phyloP scores from a whole-genome alignment of 2,888 invertebrate species.

The Netelia inedita region DNA sequence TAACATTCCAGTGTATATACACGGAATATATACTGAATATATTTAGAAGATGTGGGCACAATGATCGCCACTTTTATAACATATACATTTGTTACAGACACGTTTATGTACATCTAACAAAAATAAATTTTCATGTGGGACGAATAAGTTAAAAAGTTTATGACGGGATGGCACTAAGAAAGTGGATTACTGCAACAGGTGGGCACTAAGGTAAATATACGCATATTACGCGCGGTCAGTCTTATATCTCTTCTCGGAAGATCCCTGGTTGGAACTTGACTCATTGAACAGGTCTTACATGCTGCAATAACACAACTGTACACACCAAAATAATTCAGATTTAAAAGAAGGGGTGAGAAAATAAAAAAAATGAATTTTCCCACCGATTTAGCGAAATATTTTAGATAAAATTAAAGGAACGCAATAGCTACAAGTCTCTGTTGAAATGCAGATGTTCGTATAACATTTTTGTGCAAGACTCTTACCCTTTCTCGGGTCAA shows the following conservation, averaged over 20 bases:
- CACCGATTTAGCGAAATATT: background rate
- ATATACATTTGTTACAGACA: too few relatives aligned
- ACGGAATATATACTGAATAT: too few relatives aligned
- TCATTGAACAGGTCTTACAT: constrained; percentile 54
- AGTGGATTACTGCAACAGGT: constrained; percentile 83
- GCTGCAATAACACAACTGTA: background rate
- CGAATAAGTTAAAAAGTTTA: background rate
- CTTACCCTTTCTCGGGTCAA: constrained; percentile 56
- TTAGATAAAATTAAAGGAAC: background rate
- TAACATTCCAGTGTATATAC: too few relatives aligned
- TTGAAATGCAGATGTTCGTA: background rate
- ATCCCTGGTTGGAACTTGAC: constrained; percentile 66
- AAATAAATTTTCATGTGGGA: background rate
- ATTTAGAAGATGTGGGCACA: too few relatives aligned
- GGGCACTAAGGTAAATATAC: constrained; percentile 83
- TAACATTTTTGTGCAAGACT: constrained; percentile 21
- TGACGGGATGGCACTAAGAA: constrained; percentile 74
- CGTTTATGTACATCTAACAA: too few relatives aligned
- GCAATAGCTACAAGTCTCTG: background rate
- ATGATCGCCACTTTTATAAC: too few relatives aligned
- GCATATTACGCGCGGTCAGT: constrained; percentile 81
- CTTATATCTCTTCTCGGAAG: constrained; percentile 66
- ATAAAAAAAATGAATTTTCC: background rate
- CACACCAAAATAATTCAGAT: background rate
- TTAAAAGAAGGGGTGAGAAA: background rate